phyloP scores from a whole-genome alignment of 2,113 vertebrate species.

The Ahaetulla prasina region DNA sequence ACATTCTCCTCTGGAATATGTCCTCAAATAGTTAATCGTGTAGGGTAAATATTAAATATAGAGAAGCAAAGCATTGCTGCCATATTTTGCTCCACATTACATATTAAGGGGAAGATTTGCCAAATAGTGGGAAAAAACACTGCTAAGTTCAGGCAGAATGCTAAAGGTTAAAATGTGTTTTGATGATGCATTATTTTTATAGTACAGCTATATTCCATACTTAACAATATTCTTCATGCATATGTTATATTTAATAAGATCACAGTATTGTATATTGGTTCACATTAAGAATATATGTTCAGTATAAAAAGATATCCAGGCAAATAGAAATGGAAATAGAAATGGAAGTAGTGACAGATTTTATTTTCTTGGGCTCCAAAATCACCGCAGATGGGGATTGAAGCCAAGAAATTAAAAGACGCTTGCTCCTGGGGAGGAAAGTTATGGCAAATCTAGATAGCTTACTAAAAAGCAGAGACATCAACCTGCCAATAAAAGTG shows the following conservation, averaged over 20 bases:
- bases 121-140: neutral
- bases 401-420: no score
- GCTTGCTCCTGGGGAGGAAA: no score
- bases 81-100: neutral
- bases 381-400: no score
- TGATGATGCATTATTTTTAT: neutral
- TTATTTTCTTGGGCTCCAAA: no score
- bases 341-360: no score
- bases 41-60: neutral
- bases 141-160: neutral
- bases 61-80: neutral
- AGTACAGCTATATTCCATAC: neutral
- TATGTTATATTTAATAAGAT: neutral
- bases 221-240: neutral
- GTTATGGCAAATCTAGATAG: no score
- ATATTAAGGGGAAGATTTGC: neutral
- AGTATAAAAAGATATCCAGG: neutral
- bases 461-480: no score
- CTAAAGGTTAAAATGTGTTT: neutral
- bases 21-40: neutral
- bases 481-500: no score
- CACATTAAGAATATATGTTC: neutral
- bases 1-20: neutral
- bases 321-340: no score
- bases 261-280: neutral